Evolutionary conservation across 2,888 invertebrate genomes (phyloP).

Genomic region (Chymomyza fuscimana): DNA sequence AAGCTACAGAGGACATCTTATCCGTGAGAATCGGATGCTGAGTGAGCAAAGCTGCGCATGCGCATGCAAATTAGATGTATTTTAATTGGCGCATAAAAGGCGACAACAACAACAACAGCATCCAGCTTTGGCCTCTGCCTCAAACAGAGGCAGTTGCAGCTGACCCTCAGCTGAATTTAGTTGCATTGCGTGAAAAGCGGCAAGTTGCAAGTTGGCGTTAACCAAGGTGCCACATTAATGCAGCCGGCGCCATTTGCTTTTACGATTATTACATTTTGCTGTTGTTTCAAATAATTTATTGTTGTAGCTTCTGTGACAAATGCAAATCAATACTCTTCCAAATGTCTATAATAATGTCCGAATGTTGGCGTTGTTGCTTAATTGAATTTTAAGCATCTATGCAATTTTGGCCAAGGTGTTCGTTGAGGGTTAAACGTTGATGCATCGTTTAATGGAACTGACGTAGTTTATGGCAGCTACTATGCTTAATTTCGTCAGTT

Average conservation of each 20-base stretch:
- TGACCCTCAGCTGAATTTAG: slow-evolving; percentile 40
- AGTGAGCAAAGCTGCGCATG: slow-evolving; percentile 28
- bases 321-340: slow-evolving; percentile 65
- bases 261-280: slow-evolving; percentile 64
- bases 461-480: not conserved
- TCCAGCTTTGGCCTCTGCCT: slow-evolving; percentile 24
- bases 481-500: slow-evolving; percentile 18
- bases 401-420: not conserved
- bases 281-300: slow-evolving; percentile 24
- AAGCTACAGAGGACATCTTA: slow-evolving; percentile 7
- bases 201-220: slow-evolving; percentile 34
- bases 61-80: slow-evolving; percentile 70
- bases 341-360: slow-evolving; percentile 54
- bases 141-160: slow-evolving; percentile 26
- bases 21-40: slow-evolving; percentile 48
- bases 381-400: slow-evolving; percentile 43
- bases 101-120: slow-evolving; percentile 40
- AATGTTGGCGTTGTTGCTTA: slow-evolving; percentile 65
- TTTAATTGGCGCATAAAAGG: slow-evolving; percentile 71
- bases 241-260: slow-evolving; percentile 59
- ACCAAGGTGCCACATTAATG: slow-evolving; percentile 58
- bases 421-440: not conserved
- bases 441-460: not conserved
- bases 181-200: slow-evolving; percentile 42
- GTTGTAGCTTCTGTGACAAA: slow-evolving; percentile 50